These are phyloP conservation scores for Lycia hirtaria DNA, from an alignment of 2,888 invertebrate species.

Conservation along the genomic window DNA sequence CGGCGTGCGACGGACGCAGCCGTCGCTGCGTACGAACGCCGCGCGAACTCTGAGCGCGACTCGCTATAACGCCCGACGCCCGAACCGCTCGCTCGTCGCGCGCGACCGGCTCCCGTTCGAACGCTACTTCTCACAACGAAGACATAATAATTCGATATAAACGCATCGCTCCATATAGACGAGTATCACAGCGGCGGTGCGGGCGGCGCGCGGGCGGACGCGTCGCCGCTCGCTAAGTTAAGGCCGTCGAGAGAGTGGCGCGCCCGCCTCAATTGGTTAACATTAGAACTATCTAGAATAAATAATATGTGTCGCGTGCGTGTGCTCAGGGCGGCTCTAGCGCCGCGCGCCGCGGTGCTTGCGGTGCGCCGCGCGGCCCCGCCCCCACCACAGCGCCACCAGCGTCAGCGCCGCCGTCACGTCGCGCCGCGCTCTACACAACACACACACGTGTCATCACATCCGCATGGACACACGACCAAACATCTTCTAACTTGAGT, in stretches of 20 bases:
- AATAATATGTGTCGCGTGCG: constrained; percentile 58
- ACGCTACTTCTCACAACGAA: constrained; percentile 37
- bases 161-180: constrained; percentile 31
- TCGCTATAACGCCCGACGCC: constrained; percentile 46
- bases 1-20: constrained; percentile 33
- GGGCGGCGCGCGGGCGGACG: constrained; percentile 60
- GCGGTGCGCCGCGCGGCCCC: constrained; percentile 77
- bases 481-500: background rate
- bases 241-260: constrained; percentile 64
- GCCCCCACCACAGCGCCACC: constrained; percentile 72
- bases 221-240: constrained; percentile 64
- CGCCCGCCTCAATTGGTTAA: constrained; percentile 78
- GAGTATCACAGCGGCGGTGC: constrained; percentile 51
- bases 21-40: constrained; percentile 40
- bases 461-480: background rate
- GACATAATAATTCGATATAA: constrained; percentile 35
- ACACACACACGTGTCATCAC: background rate
- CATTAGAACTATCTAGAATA: constrained; percentile 84
- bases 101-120: constrained; percentile 34
- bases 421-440: constrained; percentile 63
- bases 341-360: constrained; percentile 85
- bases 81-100: constrained; percentile 40
- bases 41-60: constrained; percentile 48
- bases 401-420: constrained; percentile 64
- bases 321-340: constrained; percentile 81